Evolutionary conservation across 2,113 vertebrate species (phyloP), one percentile per base, ranked within the genome.

Genomic region (Formicarius rufipectus): DNA sequence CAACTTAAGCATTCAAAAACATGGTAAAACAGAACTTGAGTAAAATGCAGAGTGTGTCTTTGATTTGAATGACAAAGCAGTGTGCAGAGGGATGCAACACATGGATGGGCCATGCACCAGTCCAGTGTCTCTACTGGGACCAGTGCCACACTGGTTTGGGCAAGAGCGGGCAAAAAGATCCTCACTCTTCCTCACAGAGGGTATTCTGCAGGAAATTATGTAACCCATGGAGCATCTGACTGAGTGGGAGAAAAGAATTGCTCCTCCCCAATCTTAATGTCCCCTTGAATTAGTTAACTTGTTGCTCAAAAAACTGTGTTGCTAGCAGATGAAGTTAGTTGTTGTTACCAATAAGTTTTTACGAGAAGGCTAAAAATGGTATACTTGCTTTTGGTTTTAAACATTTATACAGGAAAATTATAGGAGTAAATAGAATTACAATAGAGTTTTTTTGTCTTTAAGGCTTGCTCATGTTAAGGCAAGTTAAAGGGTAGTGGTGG

Each of bases 61-160:
- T 7, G 13, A 6, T 28, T 23, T 9, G 40, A 44, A 3, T 17
- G 53, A 59, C 40, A 47, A 4, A 72, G 55, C 31, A 42, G 20
- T 0, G 44, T 10, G 47, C 45, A 49, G 25, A 21, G 31, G 47
- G 31, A 20, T 6, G 45, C 53, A 8, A 0, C 15, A 5, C 14
- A 1, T 13, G 18, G 28, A 3, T 30, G 16, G 27, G 3, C 44
- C 10, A 1, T 3, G 22, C 24, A 17, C 63, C 35, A 4, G 58
- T 12, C 27, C 2, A 0, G 21, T 16, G 39, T 18, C 47, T 25
- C 28, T 21, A 1, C 33, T 31, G 66, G 21, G 15, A 33, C 78
- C 82, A n/a, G 78, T 39, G 74, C 20, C 1, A 5, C 19, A 0
- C 30, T 0, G 30, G 7, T 35, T 49, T 58, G 21, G 84, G 64